Evolutionary conservation across 2,797 vertebrate species (phyloP), one percentile per base, ranked within the genome.

Genomic region (Otus scops): DNA sequence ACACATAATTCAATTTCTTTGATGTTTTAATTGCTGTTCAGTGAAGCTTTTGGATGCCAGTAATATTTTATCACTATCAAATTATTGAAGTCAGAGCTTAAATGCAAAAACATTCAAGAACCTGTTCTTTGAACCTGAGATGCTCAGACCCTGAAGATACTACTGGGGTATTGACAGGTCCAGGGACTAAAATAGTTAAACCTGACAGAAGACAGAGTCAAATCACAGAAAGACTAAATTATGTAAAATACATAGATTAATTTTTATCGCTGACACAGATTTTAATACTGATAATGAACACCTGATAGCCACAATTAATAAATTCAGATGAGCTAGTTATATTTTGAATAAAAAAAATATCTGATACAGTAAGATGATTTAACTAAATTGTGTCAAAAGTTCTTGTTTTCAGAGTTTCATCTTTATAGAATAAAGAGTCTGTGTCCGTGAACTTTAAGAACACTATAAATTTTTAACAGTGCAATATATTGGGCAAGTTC

Each of bases 21-120:
- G 73, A 85, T 93, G 75, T 64, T 96, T 89, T 81, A 91, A 95
- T 92, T 89, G 43, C 61, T 86, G 34, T 39, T 89, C 51, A 63
- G 69, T 79, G 38, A 91, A 78, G 47, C 8, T 48, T 83, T 91
- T 43, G n/a, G 50, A 77, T 83, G 68, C 4, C 65, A 84, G 59
- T 24, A 88, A 23, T 85, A 61, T 45, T 86, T 92, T 67, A 69
- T 56, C 79, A 45, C 54, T 84, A 69, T 61, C n/a, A 88, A 82
- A 63, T 82, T 86, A 73, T 1, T 76, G 10, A 91, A 71, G 34
- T 43, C 32, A 80, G 63, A 59, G 5, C 13, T 84, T 45, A 92
- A 80, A 84, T 24, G 16, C 30, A 78, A 81, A 89, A 85, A 24
- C 14, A n/a, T 71, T 91, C 10, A 54, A 43, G 48, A 82, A 84